Evolutionary conservation across 2,888 invertebrate species (phyloP), one percentile per base, ranked within the genome.

Genomic region (Chelonus formosanus): DNA sequence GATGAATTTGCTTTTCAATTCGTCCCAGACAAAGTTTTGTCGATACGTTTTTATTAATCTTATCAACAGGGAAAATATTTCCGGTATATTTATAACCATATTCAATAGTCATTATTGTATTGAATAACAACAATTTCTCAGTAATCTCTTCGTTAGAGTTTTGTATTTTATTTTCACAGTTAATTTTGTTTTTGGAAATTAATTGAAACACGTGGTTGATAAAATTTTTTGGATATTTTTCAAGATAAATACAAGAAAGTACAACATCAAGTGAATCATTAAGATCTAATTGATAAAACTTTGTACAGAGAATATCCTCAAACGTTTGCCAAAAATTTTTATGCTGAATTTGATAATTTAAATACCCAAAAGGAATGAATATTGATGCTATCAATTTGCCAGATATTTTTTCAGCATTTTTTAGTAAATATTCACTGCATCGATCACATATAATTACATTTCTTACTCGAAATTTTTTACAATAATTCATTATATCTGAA

Each of bases 191-290:
- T 20, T 20, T 20, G 1, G 20, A 20, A 20, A 20, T 20, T 20
- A 20, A 20, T 20, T 20, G 20, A 20, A 20, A 20, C 20, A 20
- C 20, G 20, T 20, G 20, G 20, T 20, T 20, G 2, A 20, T 20
- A 20, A 20, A 2, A 1, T 20, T 20, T 20, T 1, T 20, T 20
- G 20, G 20, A 20, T 20, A 20, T 1, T 88, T 87, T 58, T 87
- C 86, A 36, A 90, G 76, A 79, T 90, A 91, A 59, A 90, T 86
- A 75, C 88, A 90, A 5, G 90, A 86, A n/a, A 91, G 81, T 65
- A 91, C 80, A 68, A 91, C 86, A 66, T 89, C 88, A 47, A 90
- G 81, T 6, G 89, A 79, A 74, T 90, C 88, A 71, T 87, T 86
- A 36, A 87, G 83, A 64, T 84, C 84, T 65, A 91, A 86, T 75